Conservation (phyloP, 2,113 vertebrate genomes). For the Albula goreensis region DNA sequence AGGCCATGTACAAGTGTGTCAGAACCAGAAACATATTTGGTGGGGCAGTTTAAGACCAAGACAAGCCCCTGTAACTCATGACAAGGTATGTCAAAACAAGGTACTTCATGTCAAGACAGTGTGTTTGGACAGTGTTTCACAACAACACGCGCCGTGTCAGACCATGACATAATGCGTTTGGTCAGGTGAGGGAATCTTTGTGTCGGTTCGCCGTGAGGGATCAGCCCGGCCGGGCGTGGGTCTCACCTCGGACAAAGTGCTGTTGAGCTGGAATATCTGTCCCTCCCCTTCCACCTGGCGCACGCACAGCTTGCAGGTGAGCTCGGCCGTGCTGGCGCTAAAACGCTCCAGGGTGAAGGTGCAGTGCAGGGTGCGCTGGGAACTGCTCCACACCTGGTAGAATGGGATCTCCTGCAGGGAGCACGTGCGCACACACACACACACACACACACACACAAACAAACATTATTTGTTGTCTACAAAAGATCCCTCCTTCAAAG, state of each 20-base stretch:
- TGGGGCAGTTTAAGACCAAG: too few relatives aligned
- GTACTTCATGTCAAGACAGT: neutral
- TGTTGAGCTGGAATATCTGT: slow-evolving; percentile 93
- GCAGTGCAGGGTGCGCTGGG: slow-evolving; percentile 88
- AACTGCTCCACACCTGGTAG: slow-evolving; percentile 89
- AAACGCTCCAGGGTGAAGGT: slow-evolving; percentile 90
- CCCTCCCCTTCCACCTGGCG: slow-evolving; percentile 92
- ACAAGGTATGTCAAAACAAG: neutral
- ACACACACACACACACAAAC: neutral
- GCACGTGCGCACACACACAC: neutral
- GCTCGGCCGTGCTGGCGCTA: slow-evolving; percentile 78
- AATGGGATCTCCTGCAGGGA: slow-evolving; percentile 86
- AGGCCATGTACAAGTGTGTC: neutral
- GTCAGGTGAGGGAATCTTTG: too few relatives aligned
- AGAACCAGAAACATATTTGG: neutral
- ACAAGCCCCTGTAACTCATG: too few relatives aligned
- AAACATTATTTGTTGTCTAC: too few relatives aligned
- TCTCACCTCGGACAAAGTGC: slow-evolving; percentile 78
- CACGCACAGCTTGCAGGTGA: slow-evolving; percentile 91
- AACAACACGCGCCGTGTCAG: too few relatives aligned
- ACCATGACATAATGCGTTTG: too few relatives aligned
- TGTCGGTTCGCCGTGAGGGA: too few relatives aligned
- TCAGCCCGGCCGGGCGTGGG: neutral
- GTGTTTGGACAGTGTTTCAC: too few relatives aligned
- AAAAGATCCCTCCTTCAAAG: neutral